Percentiles rank a stretch among this genome's conserved stretches.
Conservation (phyloP, 2,797 vertebrate genomes). For the Danio aesculapii region DNA sequence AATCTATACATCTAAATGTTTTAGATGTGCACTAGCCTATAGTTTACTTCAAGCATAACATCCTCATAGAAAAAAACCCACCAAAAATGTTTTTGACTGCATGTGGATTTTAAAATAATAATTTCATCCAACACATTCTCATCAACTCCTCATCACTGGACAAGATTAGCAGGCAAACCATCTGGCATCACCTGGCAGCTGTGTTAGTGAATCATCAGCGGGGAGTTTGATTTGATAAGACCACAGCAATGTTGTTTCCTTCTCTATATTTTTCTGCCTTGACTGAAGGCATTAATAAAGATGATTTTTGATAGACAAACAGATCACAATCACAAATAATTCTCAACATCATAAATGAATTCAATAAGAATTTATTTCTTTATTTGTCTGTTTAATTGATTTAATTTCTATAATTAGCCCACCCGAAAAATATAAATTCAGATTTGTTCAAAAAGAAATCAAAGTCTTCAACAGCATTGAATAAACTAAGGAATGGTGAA, state of each 20-base stretch:
- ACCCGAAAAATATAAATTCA: slow-evolving; percentile 86
- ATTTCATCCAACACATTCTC: not conserved
- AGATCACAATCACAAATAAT: slow-evolving; percentile 47
- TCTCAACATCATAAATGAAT: slow-evolving; percentile 44
- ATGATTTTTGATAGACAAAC: not conserved
- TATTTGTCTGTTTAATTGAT: slow-evolving; percentile 84
- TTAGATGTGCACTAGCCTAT: too few relatives aligned
- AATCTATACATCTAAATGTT: too few relatives aligned
- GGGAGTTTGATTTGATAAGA: slow-evolving; percentile 3
- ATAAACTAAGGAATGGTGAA: slow-evolving; percentile 77
- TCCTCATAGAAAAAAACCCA: too few relatives aligned
- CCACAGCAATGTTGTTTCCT: not conserved
- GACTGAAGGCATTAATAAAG: not conserved
- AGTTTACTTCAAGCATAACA: too few relatives aligned
- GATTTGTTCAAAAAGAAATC: slow-evolving; percentile 74
- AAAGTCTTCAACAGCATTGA: slow-evolving; percentile 79
- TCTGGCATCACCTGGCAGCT: slow-evolving; percentile 24
- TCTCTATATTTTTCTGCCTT: not conserved
- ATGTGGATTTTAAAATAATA: not conserved
- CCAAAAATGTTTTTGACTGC: too few relatives aligned
- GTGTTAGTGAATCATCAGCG: slow-evolving; percentile 5
- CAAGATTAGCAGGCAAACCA: slow-evolving; percentile 17
- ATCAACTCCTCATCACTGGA: slow-evolving; percentile 7
- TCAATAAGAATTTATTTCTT: slow-evolving; percentile 82
- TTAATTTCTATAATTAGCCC: slow-evolving; percentile 83